These are phyloP conservation scores for Mythimna vitellina DNA, from an alignment of 2,888 invertebrate species.

Conservation along the genomic window DNA sequence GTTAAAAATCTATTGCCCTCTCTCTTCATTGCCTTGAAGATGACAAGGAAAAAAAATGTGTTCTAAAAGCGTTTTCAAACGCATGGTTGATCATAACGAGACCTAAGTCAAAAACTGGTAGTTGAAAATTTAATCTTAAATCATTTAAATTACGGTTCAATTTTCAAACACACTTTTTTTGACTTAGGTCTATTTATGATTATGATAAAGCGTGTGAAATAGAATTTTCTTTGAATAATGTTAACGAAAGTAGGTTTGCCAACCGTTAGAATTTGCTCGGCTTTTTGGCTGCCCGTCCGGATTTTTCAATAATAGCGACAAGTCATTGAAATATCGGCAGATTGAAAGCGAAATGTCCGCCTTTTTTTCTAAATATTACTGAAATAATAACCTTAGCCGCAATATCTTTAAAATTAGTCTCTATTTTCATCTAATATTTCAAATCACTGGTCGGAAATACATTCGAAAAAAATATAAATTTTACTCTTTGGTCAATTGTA, in stretches of 20 bases:
- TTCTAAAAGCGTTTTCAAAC: background rate
- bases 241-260: background rate
- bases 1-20: background rate
- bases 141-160: too few relatives aligned
- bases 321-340: too few relatives aligned
- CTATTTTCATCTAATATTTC: too few relatives aligned
- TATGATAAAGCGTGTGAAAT: too few relatives aligned
- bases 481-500: background rate
- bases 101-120: too few relatives aligned
- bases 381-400: background rate
- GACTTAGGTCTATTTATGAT: too few relatives aligned
- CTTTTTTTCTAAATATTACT: background rate
- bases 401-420: too few relatives aligned
- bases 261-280: background rate
- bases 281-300: conserved; percentile 7
- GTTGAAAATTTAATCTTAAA: too few relatives aligned
- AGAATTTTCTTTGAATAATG: background rate
- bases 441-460: background rate
- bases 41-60: background rate
- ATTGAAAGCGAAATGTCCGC: too few relatives aligned
- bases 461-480: background rate
- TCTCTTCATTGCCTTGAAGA: conserved; percentile 3
- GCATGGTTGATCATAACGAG: too few relatives aligned
- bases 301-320: background rate
- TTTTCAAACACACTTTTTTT: too few relatives aligned